These are phyloP conservation scores for Xiphydria camelus DNA, from an alignment of 2,888 invertebrate genomes.

Conservation along the genomic window DNA sequence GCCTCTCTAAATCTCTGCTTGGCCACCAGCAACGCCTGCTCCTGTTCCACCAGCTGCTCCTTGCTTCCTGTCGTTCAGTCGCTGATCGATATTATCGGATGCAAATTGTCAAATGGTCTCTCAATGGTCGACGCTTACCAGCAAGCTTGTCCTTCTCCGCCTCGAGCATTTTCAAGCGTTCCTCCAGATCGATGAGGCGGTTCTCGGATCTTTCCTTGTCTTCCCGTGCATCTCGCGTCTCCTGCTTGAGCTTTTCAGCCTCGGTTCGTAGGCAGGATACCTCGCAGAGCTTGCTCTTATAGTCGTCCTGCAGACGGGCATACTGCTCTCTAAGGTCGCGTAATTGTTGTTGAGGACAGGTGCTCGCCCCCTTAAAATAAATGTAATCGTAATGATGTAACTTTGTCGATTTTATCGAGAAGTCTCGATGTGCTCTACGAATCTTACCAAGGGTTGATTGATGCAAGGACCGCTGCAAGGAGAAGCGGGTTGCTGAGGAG, in stretches of 20 bases:
- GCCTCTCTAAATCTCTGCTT: slow-evolving; percentile 63
- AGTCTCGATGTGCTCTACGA: background rate
- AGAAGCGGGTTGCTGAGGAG: slow-evolving; percentile 21
- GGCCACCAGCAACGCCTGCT: slow-evolving; percentile 61
- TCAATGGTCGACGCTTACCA: slow-evolving; percentile 29
- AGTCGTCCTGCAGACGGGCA: slow-evolving; percentile 67
- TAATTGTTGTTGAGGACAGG: slow-evolving; percentile 61
- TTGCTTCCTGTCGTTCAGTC: slow-evolving; percentile 59
- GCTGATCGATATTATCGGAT: too few relatives aligned
- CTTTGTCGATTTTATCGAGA: background rate
- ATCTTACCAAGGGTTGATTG: slow-evolving; percentile 39
- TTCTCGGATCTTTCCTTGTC: slow-evolving; percentile 64
- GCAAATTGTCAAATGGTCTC: slow-evolving; percentile 8
- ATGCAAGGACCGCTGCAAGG: slow-evolving; percentile 44
- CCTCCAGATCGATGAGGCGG: slow-evolving; percentile 64
- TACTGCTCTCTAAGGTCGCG: slow-evolving; percentile 66
- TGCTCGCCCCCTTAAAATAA: slow-evolving; percentile 34
- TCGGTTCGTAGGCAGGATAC: slow-evolving; percentile 63
- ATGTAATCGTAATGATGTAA: background rate
- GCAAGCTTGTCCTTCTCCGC: slow-evolving; percentile 51
- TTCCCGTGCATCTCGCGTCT: slow-evolving; percentile 54
- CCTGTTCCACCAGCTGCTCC: slow-evolving; percentile 68
- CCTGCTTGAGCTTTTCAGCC: slow-evolving; percentile 59
- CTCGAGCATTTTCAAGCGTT: slow-evolving; percentile 57
- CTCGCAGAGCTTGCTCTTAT: slow-evolving; percentile 70